These are phyloP conservation scores for Xiphophorus couchianus DNA, from an alignment of 2,113 vertebrate species.

Conservation along the genomic window DNA sequence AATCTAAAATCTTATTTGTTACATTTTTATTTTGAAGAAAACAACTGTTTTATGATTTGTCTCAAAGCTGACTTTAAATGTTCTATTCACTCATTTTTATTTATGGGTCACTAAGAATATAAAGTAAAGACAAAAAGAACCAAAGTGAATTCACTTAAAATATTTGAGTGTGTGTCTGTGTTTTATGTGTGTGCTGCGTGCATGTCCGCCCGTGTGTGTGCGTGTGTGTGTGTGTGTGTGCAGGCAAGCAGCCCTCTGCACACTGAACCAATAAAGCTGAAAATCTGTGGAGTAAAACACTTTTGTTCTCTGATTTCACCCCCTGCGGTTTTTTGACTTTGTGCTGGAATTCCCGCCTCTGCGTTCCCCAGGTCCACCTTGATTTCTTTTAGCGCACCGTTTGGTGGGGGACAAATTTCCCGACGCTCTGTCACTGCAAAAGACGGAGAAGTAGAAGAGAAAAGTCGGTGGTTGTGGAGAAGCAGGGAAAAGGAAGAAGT, in stretches of 20 bases:
- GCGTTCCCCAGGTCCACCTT: constrained; percentile 68
- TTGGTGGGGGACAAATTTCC: constrained; percentile 18
- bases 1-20: too few relatives aligned
- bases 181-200: too few relatives aligned
- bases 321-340: constrained; percentile 70
- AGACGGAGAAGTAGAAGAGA: constrained; percentile 3
- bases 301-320: constrained; percentile 81
- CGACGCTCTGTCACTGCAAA: constrained; percentile 18
- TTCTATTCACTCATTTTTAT: too few relatives aligned
- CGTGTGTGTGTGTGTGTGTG: neutral
- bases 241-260: constrained; percentile 66
- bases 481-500: constrained; percentile 15
- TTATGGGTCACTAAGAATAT: too few relatives aligned
- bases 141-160: too few relatives aligned
- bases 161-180: too few relatives aligned
- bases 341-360: constrained; percentile 83
- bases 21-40: neutral
- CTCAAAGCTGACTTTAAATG: too few relatives aligned
- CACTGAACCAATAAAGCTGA: constrained; percentile 85
- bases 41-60: too few relatives aligned
- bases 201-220: too few relatives aligned
- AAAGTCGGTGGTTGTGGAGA: neutral
- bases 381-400: constrained; percentile 61
- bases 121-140: too few relatives aligned
- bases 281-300: constrained; percentile 84